phyloP scores from a whole-genome alignment of 2,888 invertebrate species.

The Xiphydria camelus region DNA sequence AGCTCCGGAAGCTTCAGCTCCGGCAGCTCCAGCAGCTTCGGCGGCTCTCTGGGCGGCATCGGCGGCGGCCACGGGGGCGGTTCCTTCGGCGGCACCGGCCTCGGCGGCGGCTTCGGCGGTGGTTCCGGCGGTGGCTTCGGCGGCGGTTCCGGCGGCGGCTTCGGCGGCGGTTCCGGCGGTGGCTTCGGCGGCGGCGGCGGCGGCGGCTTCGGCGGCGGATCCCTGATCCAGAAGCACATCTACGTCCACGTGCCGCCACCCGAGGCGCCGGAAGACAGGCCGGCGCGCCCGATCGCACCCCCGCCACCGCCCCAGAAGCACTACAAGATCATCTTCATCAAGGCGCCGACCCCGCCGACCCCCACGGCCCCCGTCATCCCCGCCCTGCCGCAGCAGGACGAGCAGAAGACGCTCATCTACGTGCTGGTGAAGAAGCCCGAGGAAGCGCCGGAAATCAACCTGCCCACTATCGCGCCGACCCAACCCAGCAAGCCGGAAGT shows the following conservation, averaged over 20 bases:
- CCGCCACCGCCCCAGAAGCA: constrained; percentile 81
- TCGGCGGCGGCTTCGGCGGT: constrained; percentile 27
- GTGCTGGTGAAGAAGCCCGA: constrained; percentile 88
- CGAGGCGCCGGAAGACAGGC: constrained; percentile 72
- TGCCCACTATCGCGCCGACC: constrained; percentile 78
- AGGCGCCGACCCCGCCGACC: constrained; percentile 83
- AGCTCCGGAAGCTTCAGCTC: constrained; percentile 15
- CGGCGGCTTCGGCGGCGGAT: constrained; percentile 58
- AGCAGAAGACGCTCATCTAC: constrained; percentile 87
- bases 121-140: constrained; percentile 21
- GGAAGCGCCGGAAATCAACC: constrained; percentile 77
- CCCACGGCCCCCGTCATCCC: constrained; percentile 83
- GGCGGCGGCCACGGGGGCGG: constrained; percentile 26
- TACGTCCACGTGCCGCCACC: constrained; percentile 90
- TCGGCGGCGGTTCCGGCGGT: constrained; percentile 58
- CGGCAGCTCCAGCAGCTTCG: constrained; percentile 22
- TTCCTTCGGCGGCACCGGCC: constrained; percentile 17
- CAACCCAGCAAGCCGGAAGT: constrained; percentile 88
- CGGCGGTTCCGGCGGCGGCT: constrained; percentile 52
- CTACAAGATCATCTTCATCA: constrained; percentile 92
- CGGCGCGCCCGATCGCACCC: constrained; percentile 67
- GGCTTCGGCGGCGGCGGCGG: constrained; percentile 59
- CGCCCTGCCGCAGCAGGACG: constrained; percentile 73
- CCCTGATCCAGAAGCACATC: constrained; percentile 82
- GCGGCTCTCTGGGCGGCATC: constrained; percentile 19